Conservation (phyloP, 2,888 invertebrate genomes). For the Hofmannophila pseudospretella region DNA sequence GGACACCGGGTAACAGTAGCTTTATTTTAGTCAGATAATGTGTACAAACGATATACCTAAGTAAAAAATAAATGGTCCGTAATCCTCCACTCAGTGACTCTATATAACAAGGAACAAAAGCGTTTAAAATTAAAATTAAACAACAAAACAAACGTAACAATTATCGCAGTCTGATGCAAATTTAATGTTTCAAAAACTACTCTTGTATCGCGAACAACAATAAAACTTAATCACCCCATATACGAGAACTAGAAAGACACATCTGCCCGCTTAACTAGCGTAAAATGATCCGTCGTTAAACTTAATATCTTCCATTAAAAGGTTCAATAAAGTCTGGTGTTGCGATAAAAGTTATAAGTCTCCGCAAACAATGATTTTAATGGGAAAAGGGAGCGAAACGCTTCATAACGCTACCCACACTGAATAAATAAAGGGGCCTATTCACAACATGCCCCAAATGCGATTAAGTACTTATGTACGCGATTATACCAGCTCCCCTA, state of each 20-base stretch:
- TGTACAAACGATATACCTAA: too few species aligned
- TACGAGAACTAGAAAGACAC: conserved; percentile 25
- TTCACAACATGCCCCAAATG: conserved; percentile 62
- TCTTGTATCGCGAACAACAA: conserved; percentile 37
- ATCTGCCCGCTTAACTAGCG: conserved; percentile 9
- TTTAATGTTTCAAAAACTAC: conserved; percentile 47
- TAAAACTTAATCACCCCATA: conserved; percentile 46
- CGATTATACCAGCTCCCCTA: conserved; percentile 62
- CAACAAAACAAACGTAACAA: conserved; percentile 48
- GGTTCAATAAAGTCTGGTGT: conserved; percentile 39
- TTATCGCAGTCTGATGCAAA: conserved; percentile 67
- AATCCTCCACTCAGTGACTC: too few species aligned
- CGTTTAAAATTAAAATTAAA: too few species aligned
- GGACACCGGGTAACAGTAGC: too few species aligned
- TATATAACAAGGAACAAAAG: too few species aligned
- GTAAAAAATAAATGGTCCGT: too few species aligned
- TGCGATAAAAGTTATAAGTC: conserved; percentile 54
- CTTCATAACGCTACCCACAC: conserved; percentile 45
- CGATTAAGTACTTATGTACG: conserved; percentile 76
- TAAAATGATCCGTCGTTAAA: conserved; percentile 15
- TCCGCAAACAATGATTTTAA: conserved; percentile 66
- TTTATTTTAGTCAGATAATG: too few species aligned
- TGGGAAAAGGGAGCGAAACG: conserved; percentile 48
- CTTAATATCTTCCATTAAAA: conserved; percentile 20
- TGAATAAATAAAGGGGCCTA: conserved; percentile 68